Evolutionary conservation across 23 tunicate species (phyloP), one percentile per base, ranked within the genome.

Genomic region (Ciona savignyi): DNA sequence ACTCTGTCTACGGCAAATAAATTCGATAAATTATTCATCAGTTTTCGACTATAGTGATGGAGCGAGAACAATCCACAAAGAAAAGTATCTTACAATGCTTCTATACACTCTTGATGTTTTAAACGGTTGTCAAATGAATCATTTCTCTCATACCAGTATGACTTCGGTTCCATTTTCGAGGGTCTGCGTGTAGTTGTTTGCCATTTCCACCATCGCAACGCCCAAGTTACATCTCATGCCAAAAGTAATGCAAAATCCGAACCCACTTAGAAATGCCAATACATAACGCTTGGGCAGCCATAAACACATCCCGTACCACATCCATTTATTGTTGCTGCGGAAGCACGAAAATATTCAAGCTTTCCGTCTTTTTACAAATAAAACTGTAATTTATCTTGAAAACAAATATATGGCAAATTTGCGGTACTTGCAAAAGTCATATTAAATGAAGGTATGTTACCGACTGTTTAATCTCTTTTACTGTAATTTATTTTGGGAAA

Each of bases 181-280:
- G 22, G 68, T 77, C 33, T 77, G 78, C 23, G 97, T 79, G 77
- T 81, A 91, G 56, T 91, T 91, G 72, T 87, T 94, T 11, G 95
- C 86, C 90, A 94, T 87, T 30, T 80, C 79, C 1, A 87, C 89
- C 90, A 94, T 80, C 11, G 99, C 93, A 2, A 94, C 99, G 26
- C 99, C 99, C 1, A 94, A 83, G 64, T 94, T 94, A 78, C 99
- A 94, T 70, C 99, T 49, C 99, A 94, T 94, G 26, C 95, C 99
- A 75, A 94, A 94, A 2, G 90, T 85, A 6, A 94, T 75, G 77
- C 93, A 86, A 63, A 94, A 94, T 2, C 99, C 99, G 2, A 87
- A 33, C 22, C 87, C 81, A 51, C 91, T 91, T 48, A 84, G 35
- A 2, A 91, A 70, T 9, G 97, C 91, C 6, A 91, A 75, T 27